phyloP scores from a whole-genome alignment of 2,888 invertebrate species.

The Pristionchus mayeri region DNA sequence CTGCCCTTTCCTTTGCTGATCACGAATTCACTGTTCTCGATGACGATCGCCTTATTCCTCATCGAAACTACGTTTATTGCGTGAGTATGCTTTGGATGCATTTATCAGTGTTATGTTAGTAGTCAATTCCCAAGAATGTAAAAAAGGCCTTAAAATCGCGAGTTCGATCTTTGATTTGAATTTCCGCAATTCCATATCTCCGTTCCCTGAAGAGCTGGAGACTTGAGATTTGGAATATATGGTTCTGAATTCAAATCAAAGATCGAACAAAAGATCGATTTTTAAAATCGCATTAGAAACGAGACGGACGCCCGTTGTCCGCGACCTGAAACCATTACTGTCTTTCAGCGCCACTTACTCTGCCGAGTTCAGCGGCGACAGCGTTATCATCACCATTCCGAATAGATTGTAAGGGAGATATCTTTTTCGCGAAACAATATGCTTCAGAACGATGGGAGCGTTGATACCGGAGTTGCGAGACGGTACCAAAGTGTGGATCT shows the following conservation, averaged over 20 bases:
- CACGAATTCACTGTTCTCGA: neutral
- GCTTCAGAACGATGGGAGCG: neutral
- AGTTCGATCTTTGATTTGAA: no score
- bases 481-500: neutral
- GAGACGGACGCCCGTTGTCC: no score
- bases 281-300: no score
- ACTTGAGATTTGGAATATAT: no score
- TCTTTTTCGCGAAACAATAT: neutral
- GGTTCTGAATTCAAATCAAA: no score
- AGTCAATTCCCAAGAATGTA: no score
- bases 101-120: neutral
- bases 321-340: no score
- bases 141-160: no score
- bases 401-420: neutral
- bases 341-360: neutral
- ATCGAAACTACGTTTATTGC: neutral
- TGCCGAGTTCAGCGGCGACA: neutral
- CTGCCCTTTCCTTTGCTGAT: neutral
- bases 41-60: neutral
- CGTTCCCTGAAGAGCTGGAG: no score
- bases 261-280: no score
- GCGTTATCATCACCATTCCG: neutral
- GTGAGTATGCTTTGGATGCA: neutral
- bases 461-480: neutral
- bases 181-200: no score